A percentile compares a stretch with the other conserved stretches of the same genome.
Conservation (phyloP, 2,888 invertebrate genomes). For the Ophraella communa region DNA sequence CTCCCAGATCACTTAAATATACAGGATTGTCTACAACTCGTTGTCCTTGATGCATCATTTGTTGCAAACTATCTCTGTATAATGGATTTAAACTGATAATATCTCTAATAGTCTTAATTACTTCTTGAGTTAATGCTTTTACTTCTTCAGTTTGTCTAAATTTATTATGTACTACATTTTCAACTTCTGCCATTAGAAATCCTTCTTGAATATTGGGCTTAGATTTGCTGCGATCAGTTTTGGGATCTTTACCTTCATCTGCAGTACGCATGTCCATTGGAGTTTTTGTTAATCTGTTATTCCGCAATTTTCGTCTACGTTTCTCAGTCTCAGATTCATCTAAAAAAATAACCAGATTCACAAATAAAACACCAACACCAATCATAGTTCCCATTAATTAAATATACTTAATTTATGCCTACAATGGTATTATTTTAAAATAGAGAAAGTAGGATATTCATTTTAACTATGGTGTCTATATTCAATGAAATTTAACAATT, state of each 20-base stretch:
- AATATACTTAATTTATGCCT: no score
- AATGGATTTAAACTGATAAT: conserved; percentile 97
- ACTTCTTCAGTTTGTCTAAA: conserved; percentile 93
- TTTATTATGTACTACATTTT: conserved; percentile 87
- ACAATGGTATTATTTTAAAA: no score
- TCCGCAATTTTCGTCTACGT: conserved; percentile 62
- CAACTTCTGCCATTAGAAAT: conserved; percentile 91
- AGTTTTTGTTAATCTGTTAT: conserved; percentile 53
- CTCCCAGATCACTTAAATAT: conserved; percentile 95
- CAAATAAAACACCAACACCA: no score
- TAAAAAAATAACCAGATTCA: no score
- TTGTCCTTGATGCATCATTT: conserved; percentile 96
- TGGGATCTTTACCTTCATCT: conserved; percentile 41
- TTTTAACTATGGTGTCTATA: no score
- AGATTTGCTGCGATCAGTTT: conserved; percentile 29
- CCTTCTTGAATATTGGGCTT: conserved; percentile 56
- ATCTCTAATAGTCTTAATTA: conserved; percentile 94
- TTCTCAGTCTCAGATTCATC: conserved; percentile 73
- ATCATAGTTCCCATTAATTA: no score
- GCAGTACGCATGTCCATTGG: conserved; percentile 22
- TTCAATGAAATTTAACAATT: no score
- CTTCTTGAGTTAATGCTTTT: conserved; percentile 93
- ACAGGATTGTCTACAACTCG: conserved; percentile 98
- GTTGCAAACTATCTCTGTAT: conserved; percentile 96
- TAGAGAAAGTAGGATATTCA: no score